Evolutionary conservation across 2,113 vertebrate species (phyloP), one percentile per base, ranked within the genome.

Genomic region (Ceyx margarethae): DNA sequence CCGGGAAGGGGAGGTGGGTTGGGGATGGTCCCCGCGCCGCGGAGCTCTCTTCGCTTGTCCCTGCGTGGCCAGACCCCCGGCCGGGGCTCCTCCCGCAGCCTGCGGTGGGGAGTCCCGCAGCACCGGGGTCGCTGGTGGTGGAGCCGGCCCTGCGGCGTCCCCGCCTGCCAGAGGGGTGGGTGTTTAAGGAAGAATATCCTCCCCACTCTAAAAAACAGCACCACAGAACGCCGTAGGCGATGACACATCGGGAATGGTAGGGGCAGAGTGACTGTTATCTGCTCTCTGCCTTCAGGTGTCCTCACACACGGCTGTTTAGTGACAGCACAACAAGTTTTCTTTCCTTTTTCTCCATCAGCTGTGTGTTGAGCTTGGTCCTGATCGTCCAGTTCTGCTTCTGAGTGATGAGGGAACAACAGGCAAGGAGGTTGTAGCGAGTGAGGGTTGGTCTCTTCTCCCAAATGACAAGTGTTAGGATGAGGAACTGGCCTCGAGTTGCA

Each of bases 321-420:
- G 29, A 26, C 10, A 37, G 5, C 35, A 3, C 16, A 4, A 25
- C 2, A 1, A 10, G 3, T 11, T 66, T 13, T 66, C 66, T 31
- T 35, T 5, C 42, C 29, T 74, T 18, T 35, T 11, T 51, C 35
- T 15, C 43, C 28, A 0, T 13, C 29, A 21, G 25, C 15, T 7
- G 2, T 18, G 3, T 23, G 58, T 21, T 28, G 50, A 35, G 9
- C 16, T 0, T 7, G 15, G 15, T 8, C 51, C 43, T 35, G 43
- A 20, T 21, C 33, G 1, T 12, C 61, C 33, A 4, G 0, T 48
- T 53, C 45, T 37, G 1, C 6, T 33, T 25, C 8, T 2, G 18
- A 15, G 0, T 16, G 7, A 8, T 0, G 5, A 53, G 56, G 73
- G 23, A 31, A 4, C 14, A 3, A 0, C 5, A 25, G 69, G 33